A percentile compares a stretch with the other conserved stretches of the same genome.
phyloP scores from a whole-genome alignment of 2,888 invertebrate species.

The Omphaloscelis lunosa region DNA sequence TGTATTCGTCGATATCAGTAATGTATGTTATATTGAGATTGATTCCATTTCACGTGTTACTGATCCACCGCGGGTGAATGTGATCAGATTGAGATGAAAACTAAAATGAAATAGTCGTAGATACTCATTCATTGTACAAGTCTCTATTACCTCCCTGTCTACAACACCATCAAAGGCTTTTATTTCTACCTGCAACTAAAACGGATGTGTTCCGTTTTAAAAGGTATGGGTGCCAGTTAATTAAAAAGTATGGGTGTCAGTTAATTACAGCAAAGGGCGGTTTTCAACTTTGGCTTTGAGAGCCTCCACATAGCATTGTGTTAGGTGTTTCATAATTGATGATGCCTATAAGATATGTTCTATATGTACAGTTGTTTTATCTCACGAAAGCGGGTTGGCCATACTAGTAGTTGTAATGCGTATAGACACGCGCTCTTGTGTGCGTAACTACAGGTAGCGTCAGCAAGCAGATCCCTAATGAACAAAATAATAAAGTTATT shows the following conservation, averaged over 20 bases:
- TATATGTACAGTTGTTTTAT: no score
- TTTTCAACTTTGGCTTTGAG: neutral
- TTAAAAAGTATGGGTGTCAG: neutral
- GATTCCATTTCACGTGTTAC: conserved; percentile 14
- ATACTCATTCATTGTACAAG: neutral
- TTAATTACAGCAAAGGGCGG: neutral
- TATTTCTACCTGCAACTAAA: neutral
- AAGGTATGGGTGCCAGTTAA: no score
- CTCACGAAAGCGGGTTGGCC: no score
- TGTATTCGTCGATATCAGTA: neutral
- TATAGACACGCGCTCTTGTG: no score
- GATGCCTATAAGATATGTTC: neutral
- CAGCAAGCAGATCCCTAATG: no score
- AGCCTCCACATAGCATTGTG: neutral
- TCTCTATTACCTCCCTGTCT: neutral
- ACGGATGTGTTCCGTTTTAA: neutral
- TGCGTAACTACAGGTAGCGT: no score
- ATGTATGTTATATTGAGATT: conserved; percentile 30
- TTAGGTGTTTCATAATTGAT: neutral
- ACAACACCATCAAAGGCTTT: no score
- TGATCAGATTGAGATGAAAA: neutral
- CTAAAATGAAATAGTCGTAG: neutral
- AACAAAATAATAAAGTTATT: no score
- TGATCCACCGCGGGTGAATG: neutral
- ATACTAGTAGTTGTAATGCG: no score